A percentile compares a stretch with the other conserved stretches of the same genome.
These are phyloP conservation scores for Microdon myrmicae DNA, from an alignment of 2,888 invertebrate species.

Conservation along the genomic window DNA sequence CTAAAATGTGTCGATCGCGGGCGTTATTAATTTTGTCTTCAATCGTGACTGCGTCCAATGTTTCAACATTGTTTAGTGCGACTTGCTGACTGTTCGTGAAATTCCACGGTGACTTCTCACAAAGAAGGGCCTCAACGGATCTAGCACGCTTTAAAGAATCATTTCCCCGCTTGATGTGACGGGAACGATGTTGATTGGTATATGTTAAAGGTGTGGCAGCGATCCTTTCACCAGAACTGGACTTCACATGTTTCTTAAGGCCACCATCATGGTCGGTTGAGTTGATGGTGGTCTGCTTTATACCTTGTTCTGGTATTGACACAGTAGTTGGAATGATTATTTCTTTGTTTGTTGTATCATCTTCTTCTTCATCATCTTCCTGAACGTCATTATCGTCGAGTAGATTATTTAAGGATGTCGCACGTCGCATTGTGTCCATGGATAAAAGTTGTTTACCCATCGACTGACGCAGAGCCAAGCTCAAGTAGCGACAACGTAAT, in stretches of 20 bases:
- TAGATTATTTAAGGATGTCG: constrained; percentile 85
- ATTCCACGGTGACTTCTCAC: constrained; percentile 70
- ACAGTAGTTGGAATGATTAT: constrained; percentile 12
- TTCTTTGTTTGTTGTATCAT: constrained; percentile 38
- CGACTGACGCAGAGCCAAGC: constrained; percentile 82
- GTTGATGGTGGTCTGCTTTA: constrained; percentile 3
- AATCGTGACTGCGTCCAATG: constrained; percentile 60
- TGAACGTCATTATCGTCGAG: constrained; percentile 74
- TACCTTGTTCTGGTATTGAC: constrained; percentile 1
- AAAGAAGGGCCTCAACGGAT: constrained; percentile 84
- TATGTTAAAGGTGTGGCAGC: constrained; percentile 6
- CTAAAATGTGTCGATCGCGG: constrained; percentile 65
- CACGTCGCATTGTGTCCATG: constrained; percentile 77
- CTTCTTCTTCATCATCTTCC: constrained; percentile 60
- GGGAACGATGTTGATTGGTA: constrained; percentile 55
- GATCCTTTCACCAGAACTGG: constrained; percentile 5
- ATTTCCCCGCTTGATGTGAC: constrained; percentile 70
- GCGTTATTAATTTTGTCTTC: constrained; percentile 67
- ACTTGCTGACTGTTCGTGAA: constrained; percentile 38
- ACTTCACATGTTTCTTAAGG: constrained; percentile 8
- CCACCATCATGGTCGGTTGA: constrained; percentile 16
- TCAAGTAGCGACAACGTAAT: constrained; percentile 86
- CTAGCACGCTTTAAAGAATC: constrained; percentile 84
- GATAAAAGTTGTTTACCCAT: constrained; percentile 74
- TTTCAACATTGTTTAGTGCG: constrained; percentile 7